Evolutionary conservation across 1,140 invertebrate genomes (phyloP).

Genomic region (Eumaeus atala): DNA sequence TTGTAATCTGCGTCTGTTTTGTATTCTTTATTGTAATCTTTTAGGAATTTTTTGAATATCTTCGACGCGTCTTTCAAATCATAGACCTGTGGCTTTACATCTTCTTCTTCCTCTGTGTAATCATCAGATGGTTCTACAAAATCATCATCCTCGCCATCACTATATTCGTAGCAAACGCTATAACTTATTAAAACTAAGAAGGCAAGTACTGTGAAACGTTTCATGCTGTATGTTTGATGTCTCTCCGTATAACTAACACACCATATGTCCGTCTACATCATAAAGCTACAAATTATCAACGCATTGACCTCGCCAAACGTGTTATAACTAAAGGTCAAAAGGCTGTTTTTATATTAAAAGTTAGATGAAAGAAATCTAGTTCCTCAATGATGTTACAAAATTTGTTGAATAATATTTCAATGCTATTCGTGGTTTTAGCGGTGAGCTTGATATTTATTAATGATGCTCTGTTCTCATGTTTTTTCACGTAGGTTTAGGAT

Average conservation of each 20-base stretch:
- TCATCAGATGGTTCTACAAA: constrained; percentile 14
- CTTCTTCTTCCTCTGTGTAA: constrained; percentile 26
- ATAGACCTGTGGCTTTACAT: constrained; percentile 29
- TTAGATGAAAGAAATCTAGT: background rate
- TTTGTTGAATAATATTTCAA: too few relatives aligned
- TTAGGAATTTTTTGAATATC: constrained; percentile 41
- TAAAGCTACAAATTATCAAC: background rate
- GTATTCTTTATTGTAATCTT: constrained; percentile 43
- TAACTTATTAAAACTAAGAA: background rate
- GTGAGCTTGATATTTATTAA: too few relatives aligned
- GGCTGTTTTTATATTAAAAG: constrained; percentile 9
- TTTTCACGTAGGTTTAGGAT: too few relatives aligned
- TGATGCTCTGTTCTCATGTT: too few relatives aligned
- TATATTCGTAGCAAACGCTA: constrained; percentile 8
- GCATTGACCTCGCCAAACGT: constrained; percentile 24
- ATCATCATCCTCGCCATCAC: constrained; percentile 3
- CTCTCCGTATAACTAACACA: too few relatives aligned
- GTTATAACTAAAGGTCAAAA: constrained; percentile 25
- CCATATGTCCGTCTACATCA: too few relatives aligned
- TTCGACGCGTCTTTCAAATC: constrained; percentile 38
- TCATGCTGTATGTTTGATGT: background rate
- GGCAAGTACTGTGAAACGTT: background rate
- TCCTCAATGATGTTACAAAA: too few relatives aligned
- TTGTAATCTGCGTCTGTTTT: constrained; percentile 34
- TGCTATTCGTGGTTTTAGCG: too few relatives aligned